Evolutionary conservation across 2,888 invertebrate genomes (phyloP).

Genomic region (Drosophila monieri): DNA sequence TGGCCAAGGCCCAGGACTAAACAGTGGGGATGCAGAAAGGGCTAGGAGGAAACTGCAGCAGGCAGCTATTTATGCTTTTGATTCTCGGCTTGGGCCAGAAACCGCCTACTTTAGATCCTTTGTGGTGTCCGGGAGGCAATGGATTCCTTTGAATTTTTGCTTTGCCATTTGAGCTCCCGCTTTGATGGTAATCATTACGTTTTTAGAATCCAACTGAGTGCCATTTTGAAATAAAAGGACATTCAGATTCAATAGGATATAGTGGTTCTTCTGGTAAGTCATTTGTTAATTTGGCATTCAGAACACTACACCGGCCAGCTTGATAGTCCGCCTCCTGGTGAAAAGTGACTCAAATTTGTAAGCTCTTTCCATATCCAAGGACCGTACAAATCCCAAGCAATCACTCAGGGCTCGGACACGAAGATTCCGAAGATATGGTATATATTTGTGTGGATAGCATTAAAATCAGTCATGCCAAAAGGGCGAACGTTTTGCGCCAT

Average conservation of each 20-base stretch:
- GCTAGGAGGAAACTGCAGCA: constrained; percentile 16
- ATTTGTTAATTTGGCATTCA: constrained; percentile 40
- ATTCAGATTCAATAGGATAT: background rate
- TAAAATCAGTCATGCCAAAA: constrained; percentile 76
- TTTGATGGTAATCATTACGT: constrained; percentile 23
- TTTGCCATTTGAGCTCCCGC: constrained; percentile 26
- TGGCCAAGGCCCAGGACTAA: constrained; percentile 3
- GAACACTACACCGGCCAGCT: constrained; percentile 1
- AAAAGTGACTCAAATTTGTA: constrained; percentile 50
- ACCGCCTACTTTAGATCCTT: constrained; percentile 3
- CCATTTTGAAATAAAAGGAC: background rate
- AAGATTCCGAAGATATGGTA: background rate
- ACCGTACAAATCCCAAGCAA: constrained; percentile 61
- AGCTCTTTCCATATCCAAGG: constrained; percentile 31
- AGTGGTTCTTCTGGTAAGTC: constrained; percentile 4
- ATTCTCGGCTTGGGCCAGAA: constrained; percentile 2
- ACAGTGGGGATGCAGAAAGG: constrained; percentile 23
- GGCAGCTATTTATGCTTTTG: constrained; percentile 28
- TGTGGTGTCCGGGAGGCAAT: background rate
- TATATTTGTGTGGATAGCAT: constrained; percentile 17
- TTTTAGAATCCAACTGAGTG: background rate
- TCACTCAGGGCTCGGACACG: constrained; percentile 58
- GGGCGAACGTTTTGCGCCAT: constrained; percentile 56
- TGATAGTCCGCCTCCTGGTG: constrained; percentile 35
- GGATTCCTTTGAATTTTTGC: constrained; percentile 27